Conservation (phyloP, 2,888 invertebrate genomes). For the Petrolisthes cinctipes region DNA sequence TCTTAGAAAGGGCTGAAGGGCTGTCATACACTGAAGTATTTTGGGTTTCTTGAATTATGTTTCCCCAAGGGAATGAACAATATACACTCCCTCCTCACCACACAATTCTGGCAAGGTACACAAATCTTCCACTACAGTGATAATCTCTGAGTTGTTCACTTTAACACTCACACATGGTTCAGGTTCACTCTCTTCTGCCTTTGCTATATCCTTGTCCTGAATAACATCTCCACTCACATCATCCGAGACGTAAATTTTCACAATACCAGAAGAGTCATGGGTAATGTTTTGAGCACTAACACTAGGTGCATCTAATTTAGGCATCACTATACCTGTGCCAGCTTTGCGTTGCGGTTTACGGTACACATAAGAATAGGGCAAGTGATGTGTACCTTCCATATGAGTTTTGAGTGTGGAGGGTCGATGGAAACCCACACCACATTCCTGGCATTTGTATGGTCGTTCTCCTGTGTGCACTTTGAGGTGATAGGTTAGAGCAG, state of each 20-base stretch:
- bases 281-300: background rate
- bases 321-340: slow-evolving; percentile 20
- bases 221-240: slow-evolving; percentile 24
- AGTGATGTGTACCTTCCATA: slow-evolving; percentile 44
- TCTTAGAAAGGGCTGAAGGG: too few relatives aligned
- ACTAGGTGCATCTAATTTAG: background rate
- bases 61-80: slow-evolving; percentile 39
- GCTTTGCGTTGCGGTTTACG: slow-evolving; percentile 43
- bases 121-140: slow-evolving; percentile 49
- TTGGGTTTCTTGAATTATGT: background rate
- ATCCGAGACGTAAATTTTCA: slow-evolving; percentile 25
- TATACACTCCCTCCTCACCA: slow-evolving; percentile 39
- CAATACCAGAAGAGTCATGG: slow-evolving; percentile 20
- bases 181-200: background rate
- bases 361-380: slow-evolving; percentile 43
- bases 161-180: slow-evolving; percentile 8
- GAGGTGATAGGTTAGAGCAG: slow-evolving; percentile 49
- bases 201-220: slow-evolving; percentile 32
- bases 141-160: slow-evolving; percentile 38
- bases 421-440: slow-evolving; percentile 46
- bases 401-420: slow-evolving; percentile 51
- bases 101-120: slow-evolving; percentile 27
- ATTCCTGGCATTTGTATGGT: slow-evolving; percentile 45
- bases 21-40: too few relatives aligned
- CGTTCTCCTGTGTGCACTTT: slow-evolving; percentile 45